A percentile compares a stretch with the other conserved stretches of the same genome.
These are phyloP conservation scores for Nibea albiflora DNA, from an alignment of 2,113 vertebrate species.

Conservation along the genomic window DNA sequence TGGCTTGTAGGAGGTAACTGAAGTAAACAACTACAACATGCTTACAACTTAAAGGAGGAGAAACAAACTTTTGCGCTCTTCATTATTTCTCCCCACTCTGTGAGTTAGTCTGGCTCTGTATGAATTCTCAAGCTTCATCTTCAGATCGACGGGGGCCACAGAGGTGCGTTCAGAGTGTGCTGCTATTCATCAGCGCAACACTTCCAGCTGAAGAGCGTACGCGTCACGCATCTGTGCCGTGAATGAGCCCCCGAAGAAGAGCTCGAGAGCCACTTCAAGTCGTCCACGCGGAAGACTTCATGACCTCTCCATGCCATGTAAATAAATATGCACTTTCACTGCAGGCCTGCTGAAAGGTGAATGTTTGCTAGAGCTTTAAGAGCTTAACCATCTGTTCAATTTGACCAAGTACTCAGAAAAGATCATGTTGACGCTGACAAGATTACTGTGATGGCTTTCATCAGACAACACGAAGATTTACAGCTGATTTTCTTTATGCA, in stretches of 20 bases:
- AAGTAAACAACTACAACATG: not conserved
- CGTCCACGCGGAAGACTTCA: not conserved
- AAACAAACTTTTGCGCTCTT: not conserved
- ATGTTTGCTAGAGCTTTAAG: not conserved
- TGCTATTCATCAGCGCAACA: not conserved
- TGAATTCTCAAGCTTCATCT: not conserved
- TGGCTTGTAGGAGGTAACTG: not conserved
- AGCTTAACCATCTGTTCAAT: not conserved
- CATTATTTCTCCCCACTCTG: not conserved
- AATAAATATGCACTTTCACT: not conserved
- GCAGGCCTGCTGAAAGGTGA: not conserved
- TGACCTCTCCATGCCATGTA: not conserved
- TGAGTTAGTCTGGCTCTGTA: not conserved
- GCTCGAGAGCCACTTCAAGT: slow-evolving; percentile 7
- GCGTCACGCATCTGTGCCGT: slow-evolving; percentile 1
- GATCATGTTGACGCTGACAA: not conserved
- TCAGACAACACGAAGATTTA: not conserved
- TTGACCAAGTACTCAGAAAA: not conserved
- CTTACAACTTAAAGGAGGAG: not conserved
- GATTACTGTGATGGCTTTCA: not conserved
- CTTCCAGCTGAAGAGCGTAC: slow-evolving; percentile 1
- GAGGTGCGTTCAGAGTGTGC: not conserved
- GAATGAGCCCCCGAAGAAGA: slow-evolving; percentile 1
- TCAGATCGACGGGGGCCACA: not conserved
- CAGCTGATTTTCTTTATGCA: not conserved